Percentiles rank a stretch among this genome's conserved stretches.
These are phyloP conservation scores for Calameuta pallipes DNA, from an alignment of 2,888 invertebrate species.

Conservation along the genomic window DNA sequence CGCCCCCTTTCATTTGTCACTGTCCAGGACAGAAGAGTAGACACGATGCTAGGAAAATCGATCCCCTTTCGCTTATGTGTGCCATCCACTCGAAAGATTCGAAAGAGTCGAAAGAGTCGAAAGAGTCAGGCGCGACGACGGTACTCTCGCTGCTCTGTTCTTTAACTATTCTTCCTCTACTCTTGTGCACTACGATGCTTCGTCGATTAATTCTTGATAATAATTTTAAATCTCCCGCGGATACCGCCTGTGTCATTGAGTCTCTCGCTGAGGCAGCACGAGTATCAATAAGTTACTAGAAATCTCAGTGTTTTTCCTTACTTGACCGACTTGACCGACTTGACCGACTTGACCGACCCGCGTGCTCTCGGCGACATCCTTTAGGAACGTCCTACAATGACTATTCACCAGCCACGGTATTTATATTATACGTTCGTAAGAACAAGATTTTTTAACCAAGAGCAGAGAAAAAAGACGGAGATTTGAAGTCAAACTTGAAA, in stretches of 20 bases:
- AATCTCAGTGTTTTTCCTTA: too few species aligned
- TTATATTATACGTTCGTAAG: too few species aligned
- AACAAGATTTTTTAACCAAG: constrained; percentile 15
- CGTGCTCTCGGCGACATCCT: too few species aligned
- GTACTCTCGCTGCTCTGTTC: neutral
- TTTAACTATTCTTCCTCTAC: neutral
- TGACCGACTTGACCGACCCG: too few species aligned
- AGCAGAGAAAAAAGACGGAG: neutral
- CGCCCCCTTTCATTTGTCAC: constrained; percentile 59
- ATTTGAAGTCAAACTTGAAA: too few species aligned
- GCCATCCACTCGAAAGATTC: constrained; percentile 35
- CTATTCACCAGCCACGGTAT: too few species aligned
- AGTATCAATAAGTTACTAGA: too few species aligned
- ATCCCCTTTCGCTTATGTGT: constrained; percentile 46
- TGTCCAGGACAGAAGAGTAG: constrained; percentile 62
- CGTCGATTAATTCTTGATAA: constrained; percentile 43
- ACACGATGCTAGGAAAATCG: constrained; percentile 58
- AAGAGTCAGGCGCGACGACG: neutral
- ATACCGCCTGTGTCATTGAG: neutral
- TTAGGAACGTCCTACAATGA: too few species aligned
- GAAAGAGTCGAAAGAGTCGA: neutral
- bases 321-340: too few species aligned
- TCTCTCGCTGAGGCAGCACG: too few species aligned
- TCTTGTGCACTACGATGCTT: constrained; percentile 17
- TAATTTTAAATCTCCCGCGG: constrained; percentile 36